Evolutionary conservation across 1,140 invertebrate species (phyloP), one percentile per base, ranked within the genome.

Genomic region (Dendrolimus kikuchii): DNA sequence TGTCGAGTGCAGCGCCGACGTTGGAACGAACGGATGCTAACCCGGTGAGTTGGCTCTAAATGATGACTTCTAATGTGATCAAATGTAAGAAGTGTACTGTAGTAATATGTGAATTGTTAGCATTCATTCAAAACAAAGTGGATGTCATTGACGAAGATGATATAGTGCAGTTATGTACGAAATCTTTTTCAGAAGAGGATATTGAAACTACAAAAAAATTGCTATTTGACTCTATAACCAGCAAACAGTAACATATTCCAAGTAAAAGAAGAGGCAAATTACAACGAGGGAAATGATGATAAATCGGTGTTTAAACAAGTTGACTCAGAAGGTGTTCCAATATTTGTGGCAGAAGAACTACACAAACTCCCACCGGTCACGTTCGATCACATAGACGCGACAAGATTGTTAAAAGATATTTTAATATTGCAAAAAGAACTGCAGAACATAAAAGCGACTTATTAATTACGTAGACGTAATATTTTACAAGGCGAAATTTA

Each of bases 361-460:
- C 44, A 59, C 7, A 47, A 46, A 40, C 38, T 53, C 40, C 57
- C 57, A 5, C 52, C 52, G 23, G 23, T 60, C 10, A 39, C 41
- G 5, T 60, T 51, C 7, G 53, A 60, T 10, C 58, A 60, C 38
- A n/a, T 60, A 7, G 58, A 60, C 49, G 40, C 38, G 5, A 55
- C 58, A 36, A 60, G 42, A n/a, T 10, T 59, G 3, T 46, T 59
- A 6, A 59, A 51, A 40, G 52, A 59, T 40, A n/a, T 59, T 39
- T n/a, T 51, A 5, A n/a, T 38, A 6, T 9, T 59, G 1, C n/a
- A n/a, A n/a, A n/a, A n/a, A n/a, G n/a, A n/a, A n/a, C n/a, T n/a
- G n/a, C n/a, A n/a, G n/a, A n/a, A n/a, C n/a, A n/a, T n/a, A n/a
- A n/a, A n/a, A n/a, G n/a, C n/a, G n/a, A n/a, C 46, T 6, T 46